phyloP scores from a whole-genome alignment of 2,797 vertebrate genomes.

The Eremophila alpestris region DNA sequence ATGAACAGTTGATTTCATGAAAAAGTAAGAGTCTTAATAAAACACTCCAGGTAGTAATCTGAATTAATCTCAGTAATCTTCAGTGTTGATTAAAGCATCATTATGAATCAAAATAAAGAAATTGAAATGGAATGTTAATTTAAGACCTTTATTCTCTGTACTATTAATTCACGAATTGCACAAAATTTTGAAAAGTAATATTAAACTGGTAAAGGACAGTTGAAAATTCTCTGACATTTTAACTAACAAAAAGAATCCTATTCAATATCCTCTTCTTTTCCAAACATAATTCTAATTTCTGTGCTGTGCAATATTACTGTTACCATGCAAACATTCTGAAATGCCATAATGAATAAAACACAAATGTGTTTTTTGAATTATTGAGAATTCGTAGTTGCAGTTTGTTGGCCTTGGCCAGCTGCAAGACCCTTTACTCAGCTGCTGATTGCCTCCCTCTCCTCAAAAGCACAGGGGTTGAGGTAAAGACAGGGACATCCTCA shows the following conservation, averaged over 20 bases:
- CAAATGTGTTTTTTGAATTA: background rate
- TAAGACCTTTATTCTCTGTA: background rate
- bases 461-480: background rate
- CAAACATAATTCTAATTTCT: background rate
- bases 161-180: background rate
- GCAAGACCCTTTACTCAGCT: background rate
- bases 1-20: background rate
- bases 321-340: background rate
- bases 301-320: background rate
- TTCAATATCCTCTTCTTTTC: background rate
- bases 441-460: background rate
- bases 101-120: background rate
- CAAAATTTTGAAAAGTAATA: background rate
- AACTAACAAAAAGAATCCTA: background rate
- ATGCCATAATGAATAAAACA: background rate
- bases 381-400: background rate
- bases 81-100: background rate
- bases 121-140: background rate
- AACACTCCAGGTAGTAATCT: background rate
- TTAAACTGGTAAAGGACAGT: background rate
- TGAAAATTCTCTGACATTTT: background rate
- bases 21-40: background rate
- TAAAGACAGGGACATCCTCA: background rate
- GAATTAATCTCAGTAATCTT: background rate
- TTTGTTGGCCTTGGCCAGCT: background rate